phyloP scores from a whole-genome alignment of 1,140 invertebrate genomes.

The Listronotus oregonensis region DNA sequence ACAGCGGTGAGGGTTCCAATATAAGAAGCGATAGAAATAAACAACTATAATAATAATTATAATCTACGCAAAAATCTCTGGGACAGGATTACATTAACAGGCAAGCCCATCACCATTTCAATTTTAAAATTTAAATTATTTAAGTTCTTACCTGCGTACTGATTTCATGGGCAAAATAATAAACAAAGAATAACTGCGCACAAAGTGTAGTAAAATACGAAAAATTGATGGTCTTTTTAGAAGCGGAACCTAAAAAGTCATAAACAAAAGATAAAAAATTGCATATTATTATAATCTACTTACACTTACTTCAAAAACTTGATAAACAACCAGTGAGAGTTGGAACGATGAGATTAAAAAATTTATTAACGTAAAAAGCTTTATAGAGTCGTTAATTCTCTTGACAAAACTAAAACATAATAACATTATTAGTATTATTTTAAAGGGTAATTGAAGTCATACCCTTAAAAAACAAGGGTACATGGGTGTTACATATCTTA shows the following conservation, averaged over 20 bases:
- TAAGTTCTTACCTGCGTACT: constrained; percentile 26
- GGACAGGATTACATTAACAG: too few species aligned
- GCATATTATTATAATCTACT: not conserved
- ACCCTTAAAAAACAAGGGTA: too few species aligned
- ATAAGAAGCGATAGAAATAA: too few species aligned
- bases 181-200: constrained; percentile 32
- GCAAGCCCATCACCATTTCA: too few species aligned
- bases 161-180: constrained; percentile 32
- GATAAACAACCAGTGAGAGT: constrained; percentile 32
- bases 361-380: constrained; percentile 31
- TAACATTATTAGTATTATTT: too few species aligned
- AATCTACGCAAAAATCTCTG: too few species aligned
- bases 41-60: too few species aligned
- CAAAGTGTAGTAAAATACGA: constrained; percentile 32
- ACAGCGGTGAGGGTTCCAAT: too few species aligned
- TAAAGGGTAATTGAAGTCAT: too few species aligned
- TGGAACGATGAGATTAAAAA: constrained; percentile 39
- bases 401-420: constrained; percentile 23
- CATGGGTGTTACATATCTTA: too few species aligned
- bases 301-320: constrained; percentile 33
- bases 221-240: constrained; percentile 20
- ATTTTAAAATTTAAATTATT: too few species aligned
- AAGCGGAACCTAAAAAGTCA: constrained; percentile 16
- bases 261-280: not conserved
- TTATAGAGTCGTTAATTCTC: constrained; percentile 23